Evolutionary conservation across 2,113 vertebrate species (phyloP).

Genomic region (Opisthocomus hoazin): DNA sequence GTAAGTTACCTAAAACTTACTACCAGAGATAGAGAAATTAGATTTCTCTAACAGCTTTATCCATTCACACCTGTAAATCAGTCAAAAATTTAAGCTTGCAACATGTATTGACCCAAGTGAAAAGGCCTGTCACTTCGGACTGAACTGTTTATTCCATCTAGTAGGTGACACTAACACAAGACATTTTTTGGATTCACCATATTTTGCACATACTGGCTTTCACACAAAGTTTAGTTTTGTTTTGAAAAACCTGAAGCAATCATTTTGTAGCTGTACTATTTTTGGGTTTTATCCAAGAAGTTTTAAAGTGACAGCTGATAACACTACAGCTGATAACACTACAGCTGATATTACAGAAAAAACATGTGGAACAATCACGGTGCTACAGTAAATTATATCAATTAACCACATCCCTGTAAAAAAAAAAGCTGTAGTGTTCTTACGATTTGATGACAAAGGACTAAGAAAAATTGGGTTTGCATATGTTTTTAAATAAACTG

Average conservation of each 20-base stretch:
- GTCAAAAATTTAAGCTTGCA: not conserved
- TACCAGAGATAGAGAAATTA: not conserved
- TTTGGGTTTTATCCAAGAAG: conserved; percentile 47
- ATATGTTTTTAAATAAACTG: not conserved
- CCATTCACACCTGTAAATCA: not conserved
- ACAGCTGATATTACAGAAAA: conserved; percentile 59
- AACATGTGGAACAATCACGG: not conserved
- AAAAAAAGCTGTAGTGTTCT: not conserved
- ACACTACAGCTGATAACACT: too few relatives aligned
- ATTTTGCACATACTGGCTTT: conserved; percentile 33
- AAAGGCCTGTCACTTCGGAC: not conserved
- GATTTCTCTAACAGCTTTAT: not conserved
- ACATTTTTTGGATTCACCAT: not conserved
- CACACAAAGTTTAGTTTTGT: conserved; percentile 11
- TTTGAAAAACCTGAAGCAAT: conserved; percentile 44
- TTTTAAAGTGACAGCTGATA: conserved; percentile 54
- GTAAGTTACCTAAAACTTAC: not conserved
- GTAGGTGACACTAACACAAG: not conserved
- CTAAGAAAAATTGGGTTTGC: not conserved
- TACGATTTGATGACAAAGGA: conserved; percentile 15
- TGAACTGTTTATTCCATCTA: not conserved
- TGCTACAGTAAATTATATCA: conserved; percentile 12
- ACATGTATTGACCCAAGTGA: not conserved
- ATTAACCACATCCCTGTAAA: not conserved
- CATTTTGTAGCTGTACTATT: conserved; percentile 24